A percentile compares a stretch with the other conserved stretches of the same genome.
Conservation (phyloP, 2,797 vertebrate genomes). For the Crossoptilon crossoptilon region DNA sequence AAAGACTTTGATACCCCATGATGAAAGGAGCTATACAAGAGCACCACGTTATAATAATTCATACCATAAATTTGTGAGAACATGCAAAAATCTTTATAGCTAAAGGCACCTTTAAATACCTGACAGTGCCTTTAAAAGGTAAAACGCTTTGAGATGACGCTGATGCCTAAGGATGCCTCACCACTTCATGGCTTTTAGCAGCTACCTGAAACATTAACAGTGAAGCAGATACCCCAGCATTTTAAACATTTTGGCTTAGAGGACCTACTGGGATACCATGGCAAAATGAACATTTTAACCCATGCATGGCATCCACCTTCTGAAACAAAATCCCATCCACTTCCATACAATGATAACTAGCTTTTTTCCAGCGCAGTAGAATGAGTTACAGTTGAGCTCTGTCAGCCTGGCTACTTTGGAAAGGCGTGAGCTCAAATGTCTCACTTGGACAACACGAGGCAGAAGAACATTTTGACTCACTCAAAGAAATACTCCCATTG, state of each 20-base stretch:
- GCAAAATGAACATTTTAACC: background rate
- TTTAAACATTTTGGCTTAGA: slow-evolving; percentile 28
- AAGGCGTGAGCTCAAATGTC: fast-evolving
- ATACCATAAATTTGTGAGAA: slow-evolving; percentile 59
- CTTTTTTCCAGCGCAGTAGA: background rate
- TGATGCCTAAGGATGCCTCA: slow-evolving; percentile 44
- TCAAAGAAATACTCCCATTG: background rate
- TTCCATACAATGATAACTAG: background rate
- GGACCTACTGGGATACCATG: background rate
- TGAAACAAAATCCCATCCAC: background rate
- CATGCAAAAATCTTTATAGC: slow-evolving; percentile 61
- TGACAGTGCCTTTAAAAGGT: slow-evolving; percentile 43
- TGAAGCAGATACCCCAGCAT: background rate
- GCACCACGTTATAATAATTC: slow-evolving; percentile 54
- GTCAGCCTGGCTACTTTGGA: fast-evolving
- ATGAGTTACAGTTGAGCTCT: background rate
- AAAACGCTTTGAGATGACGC: slow-evolving; percentile 32
- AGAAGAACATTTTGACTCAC: fast-evolving
- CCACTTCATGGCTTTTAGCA: slow-evolving; percentile 34
- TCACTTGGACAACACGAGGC: background rate
- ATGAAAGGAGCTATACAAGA: slow-evolving; percentile 65
- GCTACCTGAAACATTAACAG: slow-evolving; percentile 10
- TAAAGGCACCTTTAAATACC: slow-evolving; percentile 71
- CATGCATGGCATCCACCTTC: fast-evolving
- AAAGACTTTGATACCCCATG: slow-evolving; percentile 64